Conservation (phyloP, 2,797 vertebrate species). For the Peromyscus nudipes region DNA sequence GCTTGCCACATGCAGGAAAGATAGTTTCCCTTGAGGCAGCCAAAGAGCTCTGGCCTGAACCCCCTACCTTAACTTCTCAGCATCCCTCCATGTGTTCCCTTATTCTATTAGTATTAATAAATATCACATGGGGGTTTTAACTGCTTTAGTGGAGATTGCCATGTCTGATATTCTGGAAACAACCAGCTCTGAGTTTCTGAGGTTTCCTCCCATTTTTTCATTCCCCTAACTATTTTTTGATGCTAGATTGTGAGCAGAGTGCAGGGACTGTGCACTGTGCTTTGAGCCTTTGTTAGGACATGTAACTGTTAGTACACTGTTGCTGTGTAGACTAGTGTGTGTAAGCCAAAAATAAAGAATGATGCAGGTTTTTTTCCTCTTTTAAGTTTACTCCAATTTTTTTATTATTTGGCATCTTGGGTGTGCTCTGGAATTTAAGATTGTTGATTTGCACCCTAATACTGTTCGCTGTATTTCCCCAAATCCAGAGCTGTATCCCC, state of each 20-base stretch:
- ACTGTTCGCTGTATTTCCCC: background rate
- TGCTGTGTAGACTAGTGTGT: background rate
- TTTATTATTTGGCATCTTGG: background rate
- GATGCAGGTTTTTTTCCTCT: background rate
- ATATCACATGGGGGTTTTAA: background rate
- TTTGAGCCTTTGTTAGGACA: background rate
- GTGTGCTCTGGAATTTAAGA: background rate
- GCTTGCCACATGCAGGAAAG: background rate
- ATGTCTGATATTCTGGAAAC: background rate
- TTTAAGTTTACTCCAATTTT: slow-evolving; percentile 11
- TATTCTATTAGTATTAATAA: slow-evolving; percentile 26
- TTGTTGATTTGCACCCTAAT: background rate
- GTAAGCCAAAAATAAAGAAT: background rate
- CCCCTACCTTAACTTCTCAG: background rate
- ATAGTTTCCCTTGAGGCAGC: background rate
- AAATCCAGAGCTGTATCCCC: background rate
- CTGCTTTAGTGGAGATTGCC: background rate
- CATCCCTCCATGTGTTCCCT: background rate
- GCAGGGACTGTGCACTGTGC: background rate
- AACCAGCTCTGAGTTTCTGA: background rate
- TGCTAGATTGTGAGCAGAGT: background rate
- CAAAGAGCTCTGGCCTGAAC: background rate
- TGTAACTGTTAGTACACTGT: background rate
- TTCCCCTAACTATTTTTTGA: background rate
- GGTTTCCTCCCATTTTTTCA: background rate